Base-by-base conservation (phyloP, 2,797 vertebrate species). In the Australoheros facetus region DNA sequence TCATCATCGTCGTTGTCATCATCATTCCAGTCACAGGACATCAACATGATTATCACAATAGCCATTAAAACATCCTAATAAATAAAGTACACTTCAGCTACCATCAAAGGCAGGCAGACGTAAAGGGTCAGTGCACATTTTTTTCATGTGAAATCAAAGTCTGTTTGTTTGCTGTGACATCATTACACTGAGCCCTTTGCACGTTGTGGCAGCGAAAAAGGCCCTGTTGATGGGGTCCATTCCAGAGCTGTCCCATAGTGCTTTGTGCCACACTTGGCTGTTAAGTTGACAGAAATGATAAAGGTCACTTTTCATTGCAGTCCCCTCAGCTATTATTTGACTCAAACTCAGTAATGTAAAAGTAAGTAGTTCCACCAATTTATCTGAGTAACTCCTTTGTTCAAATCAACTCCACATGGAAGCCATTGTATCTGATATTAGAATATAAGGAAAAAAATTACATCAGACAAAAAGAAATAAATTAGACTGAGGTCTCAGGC, bases 401-500 rank as follows among this genome's bases (percentile, higher is more conserved):
- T 70, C 48, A 32, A 55, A 42, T 77, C 21, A 5, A 19, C 73
- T 71, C 64, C 51, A 55, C 5, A 70, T 17, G 19, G 69, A 77
- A 23, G 19, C 56, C 23, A 48, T 7, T 32, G 28, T 53, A 56
- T 79, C 26, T 39, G n/a, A 80, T 58, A 56, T 81, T 4, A 74
- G 28, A 23, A 11, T 28, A 30, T 8, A 16, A 23, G 42, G 2
- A 3, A 54, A 7, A 74, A 34, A 69, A 71, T 54, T 9, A 66
- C 10, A 8, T 45, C 4, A 1, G 45, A n/a, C 17, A 16, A 56
- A 71, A 9, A 21, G 4, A 32, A 80, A 79, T 56, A 73, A 58
- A 58, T 87, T 94, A 98, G 76, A 98, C 95, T 4, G 96, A 95
- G 11, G 97, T 97, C 93, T 97, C 97, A 73, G 95, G 93, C 88